Conservation (phyloP, 1,140 invertebrate genomes). For the Zaprionus camerounensis region DNA sequence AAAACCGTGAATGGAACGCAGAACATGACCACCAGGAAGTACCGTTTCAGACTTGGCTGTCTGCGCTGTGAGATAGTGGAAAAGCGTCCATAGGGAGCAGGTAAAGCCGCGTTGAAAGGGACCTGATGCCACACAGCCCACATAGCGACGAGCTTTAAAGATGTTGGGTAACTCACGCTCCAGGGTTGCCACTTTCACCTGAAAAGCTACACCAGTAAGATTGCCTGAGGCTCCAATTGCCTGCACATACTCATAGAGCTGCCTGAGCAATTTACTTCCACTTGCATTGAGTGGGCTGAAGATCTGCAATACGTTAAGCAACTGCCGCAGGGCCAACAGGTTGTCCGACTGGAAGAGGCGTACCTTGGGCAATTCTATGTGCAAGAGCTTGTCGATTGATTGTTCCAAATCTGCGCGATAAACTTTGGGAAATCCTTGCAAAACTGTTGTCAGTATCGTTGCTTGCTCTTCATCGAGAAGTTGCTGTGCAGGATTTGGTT, state of each 20-base stretch:
- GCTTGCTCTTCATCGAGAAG: slow-evolving; percentile 38
- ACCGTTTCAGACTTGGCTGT: slow-evolving; percentile 85
- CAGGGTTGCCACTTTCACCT: slow-evolving; percentile 21
- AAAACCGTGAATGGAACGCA: slow-evolving; percentile 93
- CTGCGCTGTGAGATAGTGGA: slow-evolving; percentile 95
- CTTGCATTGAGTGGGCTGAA: slow-evolving; percentile 47
- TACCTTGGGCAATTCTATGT: slow-evolving; percentile 62
- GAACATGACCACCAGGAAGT: slow-evolving; percentile 86
- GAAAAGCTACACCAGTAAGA: slow-evolving; percentile 34
- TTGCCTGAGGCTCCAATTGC: neutral
- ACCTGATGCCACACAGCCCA: slow-evolving; percentile 88
- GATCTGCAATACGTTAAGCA: slow-evolving; percentile 35
- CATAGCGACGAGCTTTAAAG: slow-evolving; percentile 85
- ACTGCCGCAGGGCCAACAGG: slow-evolving; percentile 30
- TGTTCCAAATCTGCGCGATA: slow-evolving; percentile 65
- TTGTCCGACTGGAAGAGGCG: slow-evolving; percentile 16
- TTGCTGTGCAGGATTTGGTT: neutral
- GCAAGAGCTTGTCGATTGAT: slow-evolving; percentile 61
- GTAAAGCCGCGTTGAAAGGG: slow-evolving; percentile 93
- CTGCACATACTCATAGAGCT: slow-evolving; percentile 23
- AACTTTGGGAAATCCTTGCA: slow-evolving; percentile 15
- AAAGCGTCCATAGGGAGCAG: slow-evolving; percentile 97
- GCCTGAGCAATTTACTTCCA: slow-evolving; percentile 31
- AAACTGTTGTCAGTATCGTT: slow-evolving; percentile 41
- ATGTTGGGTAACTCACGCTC: slow-evolving; percentile 34